Conservation (phyloP, 2,113 vertebrate species). For the Takifugu flavidus region DNA sequence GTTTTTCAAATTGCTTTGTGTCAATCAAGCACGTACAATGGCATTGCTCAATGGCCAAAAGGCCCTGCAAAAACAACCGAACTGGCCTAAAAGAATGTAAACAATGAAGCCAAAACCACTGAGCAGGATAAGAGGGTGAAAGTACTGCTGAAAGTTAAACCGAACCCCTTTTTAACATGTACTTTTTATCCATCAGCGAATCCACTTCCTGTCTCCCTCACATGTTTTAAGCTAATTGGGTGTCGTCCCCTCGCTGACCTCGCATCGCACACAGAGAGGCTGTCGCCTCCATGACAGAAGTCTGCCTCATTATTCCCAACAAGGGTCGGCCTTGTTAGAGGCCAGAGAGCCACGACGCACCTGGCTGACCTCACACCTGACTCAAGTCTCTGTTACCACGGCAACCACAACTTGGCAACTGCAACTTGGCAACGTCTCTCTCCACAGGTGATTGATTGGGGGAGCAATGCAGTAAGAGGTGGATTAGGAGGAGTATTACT, state of each 20-base stretch:
- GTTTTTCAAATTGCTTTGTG: too few relatives aligned
- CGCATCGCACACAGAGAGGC: slow-evolving; percentile 33
- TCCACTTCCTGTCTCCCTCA: slow-evolving; percentile 17
- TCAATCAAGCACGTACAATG: background rate
- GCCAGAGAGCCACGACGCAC: slow-evolving; percentile 39
- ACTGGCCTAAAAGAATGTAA: slow-evolving; percentile 7
- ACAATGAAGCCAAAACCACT: slow-evolving; percentile 5
- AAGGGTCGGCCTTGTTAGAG: slow-evolving; percentile 48
- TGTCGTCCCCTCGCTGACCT: slow-evolving; percentile 45
- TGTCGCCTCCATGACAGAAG: slow-evolving; percentile 43
- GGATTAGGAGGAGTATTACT: slow-evolving; percentile 58
- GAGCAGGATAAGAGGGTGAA: too few relatives aligned
- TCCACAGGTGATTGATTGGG: slow-evolving; percentile 62
- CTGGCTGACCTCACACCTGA: slow-evolving; percentile 62
- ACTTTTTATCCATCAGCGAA: background rate
- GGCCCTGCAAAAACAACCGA: slow-evolving; percentile 12
- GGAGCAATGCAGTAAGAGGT: slow-evolving; percentile 56
- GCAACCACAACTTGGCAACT: slow-evolving; percentile 59
- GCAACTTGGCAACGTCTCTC: slow-evolving; percentile 42
- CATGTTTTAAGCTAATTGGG: slow-evolving; percentile 51
- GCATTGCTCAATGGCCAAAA: slow-evolving; percentile 23
- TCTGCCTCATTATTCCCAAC: slow-evolving; percentile 53
- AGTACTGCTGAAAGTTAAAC: too few relatives aligned
- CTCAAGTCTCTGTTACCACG: slow-evolving; percentile 40
- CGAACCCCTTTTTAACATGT: too few relatives aligned